Percentiles rank a stretch among this genome's conserved stretches.
Conservation (phyloP, 2,888 invertebrate species). For the Calameuta pallipes region DNA sequence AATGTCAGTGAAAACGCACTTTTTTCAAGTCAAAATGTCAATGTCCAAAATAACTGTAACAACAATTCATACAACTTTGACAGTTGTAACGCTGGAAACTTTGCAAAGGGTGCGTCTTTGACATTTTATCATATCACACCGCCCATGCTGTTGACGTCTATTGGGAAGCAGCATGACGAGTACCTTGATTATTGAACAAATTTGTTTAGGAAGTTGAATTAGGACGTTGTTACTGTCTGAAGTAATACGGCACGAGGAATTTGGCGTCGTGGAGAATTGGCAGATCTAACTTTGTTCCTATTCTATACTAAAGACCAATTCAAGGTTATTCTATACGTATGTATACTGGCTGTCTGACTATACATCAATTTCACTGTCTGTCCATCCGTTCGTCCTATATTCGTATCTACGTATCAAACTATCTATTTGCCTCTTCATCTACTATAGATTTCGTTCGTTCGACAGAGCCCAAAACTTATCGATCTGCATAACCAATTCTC, state of each 20-base stretch:
- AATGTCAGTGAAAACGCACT: background rate
- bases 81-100: background rate
- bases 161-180: constrained; percentile 36
- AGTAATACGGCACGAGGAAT: constrained; percentile 12
- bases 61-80: too few relatives aligned
- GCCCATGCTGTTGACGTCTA: constrained; percentile 30
- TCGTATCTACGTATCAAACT: background rate
- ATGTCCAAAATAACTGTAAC: too few relatives aligned
- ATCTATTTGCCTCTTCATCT: background rate
- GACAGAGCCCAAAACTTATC: background rate
- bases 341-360: background rate
- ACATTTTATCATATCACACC: background rate
- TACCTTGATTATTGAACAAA: constrained; percentile 24
- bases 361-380: background rate
- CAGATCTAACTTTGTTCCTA: background rate
- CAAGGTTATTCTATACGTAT: background rate
- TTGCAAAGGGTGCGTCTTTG: constrained; percentile 3
- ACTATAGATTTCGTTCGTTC: background rate
- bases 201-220: constrained; percentile 4
- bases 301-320: background rate
- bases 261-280: constrained; percentile 24
- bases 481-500: background rate
- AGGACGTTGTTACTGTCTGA: constrained; percentile 13
- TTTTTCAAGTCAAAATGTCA: background rate
- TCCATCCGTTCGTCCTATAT: background rate